Base-by-base conservation (phyloP, 2,113 vertebrate genomes). In the Phylloscopus whistleri region DNA sequence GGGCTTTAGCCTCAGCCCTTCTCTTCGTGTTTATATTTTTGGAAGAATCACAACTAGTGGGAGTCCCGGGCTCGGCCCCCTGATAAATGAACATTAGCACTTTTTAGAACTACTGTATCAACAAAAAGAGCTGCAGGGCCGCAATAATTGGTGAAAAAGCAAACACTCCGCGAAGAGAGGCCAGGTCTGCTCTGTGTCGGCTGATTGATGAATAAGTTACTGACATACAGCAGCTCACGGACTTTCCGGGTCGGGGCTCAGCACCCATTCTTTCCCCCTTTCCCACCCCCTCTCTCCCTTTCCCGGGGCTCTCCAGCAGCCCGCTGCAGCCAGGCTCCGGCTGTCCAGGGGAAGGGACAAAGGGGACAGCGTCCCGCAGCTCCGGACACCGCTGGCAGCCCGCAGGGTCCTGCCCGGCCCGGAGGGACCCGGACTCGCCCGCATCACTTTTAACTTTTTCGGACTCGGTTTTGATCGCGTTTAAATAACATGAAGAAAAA, bases 31-130 rank as follows among this genome's bases (percentile, higher is more conserved):
- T 99, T 99, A 99, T 99, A 99, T 99, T 99, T 98, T 98, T 98
- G 98, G 98, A 98, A 98, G 98, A 98, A 98, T 98, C 98, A 97
- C 98, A 98, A 98, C 98, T 98, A 98, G 98, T 97, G 98, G 98
- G 97, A 98, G 98, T 97, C 97, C 97, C 80, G 91, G 97, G 94
- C 97, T 95, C 94, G 97, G 97, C 94, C 98, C 97, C 98, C 98
- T 99, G 99, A 99, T 99, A 99, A 99, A 99, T 99, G 99, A 98
- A 98, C 97, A 98, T 97, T 97, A 98, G 98, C 98, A 99, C 98
- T 98, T 98, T 98, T 98, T 98, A 97, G 98, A 98, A 98, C 98
- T 98, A 96, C 98, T 98, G 98, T 98, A 98, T 99, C 98, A 99
- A 99, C 99, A 99, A 98, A 98, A 95, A 97, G 96, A 97, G 97